Evolutionary conservation across 2,113 vertebrate genomes (phyloP).

Genomic region (Pygoscelis antarcticus): DNA sequence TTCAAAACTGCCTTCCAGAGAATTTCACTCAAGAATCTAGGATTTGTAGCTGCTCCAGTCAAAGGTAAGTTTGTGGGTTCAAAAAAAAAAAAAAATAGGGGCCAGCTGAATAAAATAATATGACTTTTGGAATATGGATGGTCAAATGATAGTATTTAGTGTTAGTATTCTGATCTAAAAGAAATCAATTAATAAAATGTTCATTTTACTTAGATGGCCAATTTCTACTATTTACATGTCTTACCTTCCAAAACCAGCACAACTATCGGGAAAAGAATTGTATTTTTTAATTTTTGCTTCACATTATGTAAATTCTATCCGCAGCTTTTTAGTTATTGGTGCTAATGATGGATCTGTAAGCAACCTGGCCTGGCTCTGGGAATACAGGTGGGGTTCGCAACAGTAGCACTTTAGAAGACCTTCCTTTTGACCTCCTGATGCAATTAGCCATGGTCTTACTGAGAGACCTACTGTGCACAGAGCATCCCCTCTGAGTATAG

Average conservation of each 20-base stretch:
- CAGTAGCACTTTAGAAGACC: not conserved
- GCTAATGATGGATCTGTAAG: not conserved
- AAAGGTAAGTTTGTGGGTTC: not conserved
- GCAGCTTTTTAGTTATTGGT: not conserved
- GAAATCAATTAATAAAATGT: not conserved
- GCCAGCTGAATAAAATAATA: not conserved
- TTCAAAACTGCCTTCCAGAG: not conserved
- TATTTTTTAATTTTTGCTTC: not conserved
- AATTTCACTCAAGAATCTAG: not conserved
- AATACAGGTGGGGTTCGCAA: not conserved
- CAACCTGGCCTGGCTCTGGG: not conserved
- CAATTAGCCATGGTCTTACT: not conserved
- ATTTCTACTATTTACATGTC: not conserved
- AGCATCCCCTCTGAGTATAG: constrained; percentile 29
- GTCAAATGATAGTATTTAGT: not conserved
- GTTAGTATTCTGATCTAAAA: not conserved
- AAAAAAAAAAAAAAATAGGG: not conserved
- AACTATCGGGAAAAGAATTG: not conserved
- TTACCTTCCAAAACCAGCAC: not conserved
- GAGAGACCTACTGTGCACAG: not conserved
- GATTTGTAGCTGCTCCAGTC: not conserved
- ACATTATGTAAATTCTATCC: not conserved
- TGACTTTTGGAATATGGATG: not conserved
- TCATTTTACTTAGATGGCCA: not conserved
- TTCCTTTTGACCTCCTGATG: not conserved